Base-by-base conservation (phyloP, 2,113 vertebrate species). In the Meriones unguiculatus region DNA sequence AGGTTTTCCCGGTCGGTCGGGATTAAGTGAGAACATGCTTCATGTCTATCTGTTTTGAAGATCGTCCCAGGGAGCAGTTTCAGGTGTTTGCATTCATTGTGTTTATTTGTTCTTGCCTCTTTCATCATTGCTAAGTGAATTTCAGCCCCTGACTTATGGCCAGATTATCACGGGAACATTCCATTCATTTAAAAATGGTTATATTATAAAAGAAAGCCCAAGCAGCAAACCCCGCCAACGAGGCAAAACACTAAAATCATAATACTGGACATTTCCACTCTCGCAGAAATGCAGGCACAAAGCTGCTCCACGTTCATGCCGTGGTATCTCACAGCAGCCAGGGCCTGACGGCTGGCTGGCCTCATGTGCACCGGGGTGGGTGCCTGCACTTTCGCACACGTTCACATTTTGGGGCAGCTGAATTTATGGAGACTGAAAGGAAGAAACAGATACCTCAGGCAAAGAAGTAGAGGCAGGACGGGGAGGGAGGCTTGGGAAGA, bases 91-190 rank as follows among this genome's bases (percentile, higher is more conserved):
- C 70, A 92, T 94, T 90, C 80, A 11, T 72, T 52, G 59, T 89
- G 64, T 90, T 90, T 96, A 70, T 95, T 97, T 14, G 62, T 7
- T 95, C 87, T 93, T 93, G 65, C 77, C 52, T 85, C 81, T 96
- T 94, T 97, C 20, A 64, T 69, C 64, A 76, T 82, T 20, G 76
- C 62, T 76, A 92, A 94, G 64, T 81, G 10, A 54, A 54, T 98
- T 97, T 96, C 28, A 88, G 50, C 86, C 46, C 64, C 69, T 81
- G 32, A 65, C 52, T 93, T 59, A 41, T 64, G 89, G 93, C 93
- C 96, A 94, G 91, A 93, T 95, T 77, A 93, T 97, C 92, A 97
- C n/a, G 72, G 82, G 85, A 93, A 95, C 96, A 96, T 97, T 94
- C 96, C 52, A 96, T 93, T 94, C 76, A 70, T 41, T 95, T 93